Base-by-base conservation (phyloP, 2,888 invertebrate genomes). In the Cryptocheilus praepositus region DNA sequence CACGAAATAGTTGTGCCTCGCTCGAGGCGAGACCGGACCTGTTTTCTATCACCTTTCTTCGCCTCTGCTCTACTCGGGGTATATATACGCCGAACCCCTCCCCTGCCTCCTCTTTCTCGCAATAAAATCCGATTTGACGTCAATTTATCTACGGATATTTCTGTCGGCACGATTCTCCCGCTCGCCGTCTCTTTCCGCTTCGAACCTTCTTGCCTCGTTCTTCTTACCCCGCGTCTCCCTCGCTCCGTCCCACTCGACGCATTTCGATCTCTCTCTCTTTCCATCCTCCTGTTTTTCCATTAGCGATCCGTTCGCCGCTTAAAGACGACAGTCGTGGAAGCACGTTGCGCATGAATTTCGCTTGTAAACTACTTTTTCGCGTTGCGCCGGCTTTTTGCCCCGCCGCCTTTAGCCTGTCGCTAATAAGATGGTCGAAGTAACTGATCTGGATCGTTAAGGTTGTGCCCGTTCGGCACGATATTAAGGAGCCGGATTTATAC, bases 41-140 rank as follows among this genome's bases (percentile, higher is more conserved):
- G 86, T 87, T 88, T 86, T 84, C 86, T 85, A 86, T 88, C 85
- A 84, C 86, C 85, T 86, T 85, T 84, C 85, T 84, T 83, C 84
- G 81, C 73, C 76, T 75, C 78, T 74, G 66, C 64, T 62, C 56
- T 44, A 36, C 36, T 46, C 71, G 65, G 57, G 62, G 67, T 70
- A 70, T 63, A 36, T 36, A 61, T 64, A 52, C 54, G 54, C 36
- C 52, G 36, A 36, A 56, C 54, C 63, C 67, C 67, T 49, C 19
- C 51, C 19, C 49, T 64, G 54, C 63, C 63, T 54, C 64, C 64
- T 62, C 54, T 55, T 54, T 63, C 72, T 66, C 73, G 77, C 83
- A 84, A 86, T 87, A 85, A 87, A 86, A 86, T 87, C 85, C 81
- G 84, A 87, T 86, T 86, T 84, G 84, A 86, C 85, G 82, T 86